Evolutionary conservation across 1,140 invertebrate species (phyloP), one percentile per base, ranked within the genome.

Genomic region (Drosophila funebris): DNA sequence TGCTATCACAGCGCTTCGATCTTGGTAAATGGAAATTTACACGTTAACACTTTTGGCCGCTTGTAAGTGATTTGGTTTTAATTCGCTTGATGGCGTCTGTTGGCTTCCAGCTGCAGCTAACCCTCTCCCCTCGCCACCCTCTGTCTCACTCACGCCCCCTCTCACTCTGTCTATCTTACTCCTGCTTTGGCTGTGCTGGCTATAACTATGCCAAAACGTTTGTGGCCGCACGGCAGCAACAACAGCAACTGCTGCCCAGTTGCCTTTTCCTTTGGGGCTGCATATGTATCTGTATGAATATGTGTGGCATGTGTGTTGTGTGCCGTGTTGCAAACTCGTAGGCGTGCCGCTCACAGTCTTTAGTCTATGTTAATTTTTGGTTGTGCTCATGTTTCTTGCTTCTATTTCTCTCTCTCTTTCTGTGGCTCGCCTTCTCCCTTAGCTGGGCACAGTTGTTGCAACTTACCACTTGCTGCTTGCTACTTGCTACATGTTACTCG

Each of bases 61-160:
- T 87, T 88, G 82, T 87, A 87, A 87, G 83, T 87, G 82, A 87
- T 87, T 87, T 87, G 82, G 82, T 88, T 87, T 87, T 87, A 87
- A 87, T 87, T 87, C 82, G 82, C 82, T 88, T 88, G 78, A 88
- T 87, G 83, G 82, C 82, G 83, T 88, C 83, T 76, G 67, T 73
- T 80, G 80, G 72, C 76, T 64, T 67, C 54, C 67, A 54, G 41
- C 31, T 58, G 69, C 46, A 43, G 69, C 48, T 8, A 8, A 16
- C 16, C 16, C 33, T 1, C 29, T n/a, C 3, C 1, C 36, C n/a
- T 2, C 4, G 9, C 2, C 33, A 16, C 4, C 1, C 16, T n/a
- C 11, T 36, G 7, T 36, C 8, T n/a, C 22, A 1, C 20, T 13
- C 2, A 4, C 24, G 14, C 2, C 1, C 33, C 11, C 4, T 14